Evolutionary conservation across 2,113 vertebrate species (phyloP), one percentile per base, ranked within the genome.

Genomic region (Alouatta palliata): DNA sequence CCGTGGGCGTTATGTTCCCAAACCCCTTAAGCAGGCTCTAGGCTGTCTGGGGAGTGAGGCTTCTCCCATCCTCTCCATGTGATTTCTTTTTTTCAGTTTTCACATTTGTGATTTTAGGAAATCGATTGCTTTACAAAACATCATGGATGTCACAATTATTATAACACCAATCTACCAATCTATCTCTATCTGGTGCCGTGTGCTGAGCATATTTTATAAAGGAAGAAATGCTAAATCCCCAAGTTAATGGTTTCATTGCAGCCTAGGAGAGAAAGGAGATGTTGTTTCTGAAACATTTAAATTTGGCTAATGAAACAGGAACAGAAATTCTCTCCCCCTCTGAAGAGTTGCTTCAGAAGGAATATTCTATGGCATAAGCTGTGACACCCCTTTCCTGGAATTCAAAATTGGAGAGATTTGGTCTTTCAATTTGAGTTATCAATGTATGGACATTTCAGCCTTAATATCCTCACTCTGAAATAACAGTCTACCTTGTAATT

Each of bases 71-170:
- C 49, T 70, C 35, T 19, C 17, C 10, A 9, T 40, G 20, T 27
- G 14, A 52, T 58, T 19, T 49, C 61, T 64, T 68, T 90, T 90
- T 30, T 97, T 91, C 92, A 97, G 97, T 96, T 95, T 82, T 98
- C 97, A 93, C 89, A 98, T 98, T 98, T 99, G 98, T 98, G 98
- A 98, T 99, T 99, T 99, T 99, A 99, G 99, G 99, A 99, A 99
- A 99, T 99, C 98, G 98, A 98, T 99, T 98, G 98, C 97, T 98
- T 98, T 99, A 99, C 98, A 99, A 99, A 99, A 99, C 98, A 98
- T 97, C 99, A 98, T 98, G 98, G 98, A 98, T 98, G 97, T 98
- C 97, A 82, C 97, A 97, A 96, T 98, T 98, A 98, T 97, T 98
- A 96, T 97, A 97, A 93, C 95, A 98, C 96, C 95, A 97, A 93